phyloP scores from a whole-genome alignment of 1,140 invertebrate genomes.

The Lethrus apterus region DNA sequence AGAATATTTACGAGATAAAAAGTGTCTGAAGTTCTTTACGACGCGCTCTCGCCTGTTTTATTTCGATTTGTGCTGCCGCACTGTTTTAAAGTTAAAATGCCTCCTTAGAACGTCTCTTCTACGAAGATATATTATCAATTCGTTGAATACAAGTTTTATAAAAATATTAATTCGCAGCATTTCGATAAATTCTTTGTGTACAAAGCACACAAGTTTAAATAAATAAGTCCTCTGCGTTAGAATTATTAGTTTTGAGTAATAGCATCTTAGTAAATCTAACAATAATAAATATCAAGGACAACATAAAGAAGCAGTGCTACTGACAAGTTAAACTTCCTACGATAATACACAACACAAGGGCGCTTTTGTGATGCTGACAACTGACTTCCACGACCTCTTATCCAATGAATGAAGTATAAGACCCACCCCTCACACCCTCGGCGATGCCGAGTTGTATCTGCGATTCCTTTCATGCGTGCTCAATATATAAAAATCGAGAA shows the following conservation, averaged over 20 bases:
- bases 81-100: too few species aligned
- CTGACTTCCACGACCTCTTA: constrained; percentile 23
- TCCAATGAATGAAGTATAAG: constrained; percentile 18
- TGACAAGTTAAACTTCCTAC: constrained; percentile 27
- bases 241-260: too few species aligned
- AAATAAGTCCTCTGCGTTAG: too few species aligned
- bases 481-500: constrained; percentile 38
- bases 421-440: constrained; percentile 12
- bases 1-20: constrained; percentile 26
- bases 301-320: constrained; percentile 26
- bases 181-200: too few species aligned
- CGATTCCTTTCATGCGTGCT: constrained; percentile 23
- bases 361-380: constrained; percentile 24
- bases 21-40: neutral
- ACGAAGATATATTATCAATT: neutral
- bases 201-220: too few species aligned
- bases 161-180: too few species aligned
- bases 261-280: constrained; percentile 6
- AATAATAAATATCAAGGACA: constrained; percentile 24
- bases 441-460: constrained; percentile 20
- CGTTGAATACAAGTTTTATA: too few species aligned
- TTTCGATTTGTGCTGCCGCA: constrained; percentile 15
- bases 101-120: constrained; percentile 4
- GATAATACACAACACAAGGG: constrained; percentile 23
- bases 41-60: constrained; percentile 4